Base-by-base conservation (phyloP, 64 coral and sea anemone species). In the Montipora efflorescens region DNA sequence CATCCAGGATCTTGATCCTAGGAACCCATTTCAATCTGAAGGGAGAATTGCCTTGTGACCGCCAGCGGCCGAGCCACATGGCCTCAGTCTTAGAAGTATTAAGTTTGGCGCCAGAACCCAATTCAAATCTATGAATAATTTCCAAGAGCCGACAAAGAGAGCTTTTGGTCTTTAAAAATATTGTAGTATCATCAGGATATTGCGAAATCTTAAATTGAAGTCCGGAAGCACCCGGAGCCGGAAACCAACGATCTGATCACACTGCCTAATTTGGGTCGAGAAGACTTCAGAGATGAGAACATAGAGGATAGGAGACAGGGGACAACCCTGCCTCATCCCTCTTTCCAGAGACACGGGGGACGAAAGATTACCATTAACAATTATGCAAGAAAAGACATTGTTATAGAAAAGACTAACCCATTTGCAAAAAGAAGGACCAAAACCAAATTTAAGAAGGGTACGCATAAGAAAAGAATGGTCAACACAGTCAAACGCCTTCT, bases 111-210 rank as follows among this genome's bases (percentile, higher is more conserved):
- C 89, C 89, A 28, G 89, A 70, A 25, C 89, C 89, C 9, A 12
- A 2, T 13, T 70, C 89, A 4, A 23, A 15, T 74, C 7, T 0
- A 91, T 77, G 5, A 57, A 57, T 8, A 11, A 70, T 57, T 12
- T 0, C 25, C 22, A 3, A 91, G 8, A 19, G 6, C 10, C 11
- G 46, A 4, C 45, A 59, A 25, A 91, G 61, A 53, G 89, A 91
- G 6, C 0, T 70, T 5, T 57, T 47, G 11, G 9, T 28, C 2
- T 72, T 82, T 0, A 91, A 7, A 47, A 93, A 10, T 23, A 3
- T 44, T 6, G 62, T 72, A 4, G 64, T 61, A 36, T 93, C 91
- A 7, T 93, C 91, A 7, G 91, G 76, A 7, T 93, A 93, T 51
- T 88, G 84, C 0, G 53, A 67, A 4, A 87, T 47, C 20, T 87